Evolutionary conservation across 2,888 invertebrate species (phyloP).

Genomic region (Drosophila tanythrix): DNA sequence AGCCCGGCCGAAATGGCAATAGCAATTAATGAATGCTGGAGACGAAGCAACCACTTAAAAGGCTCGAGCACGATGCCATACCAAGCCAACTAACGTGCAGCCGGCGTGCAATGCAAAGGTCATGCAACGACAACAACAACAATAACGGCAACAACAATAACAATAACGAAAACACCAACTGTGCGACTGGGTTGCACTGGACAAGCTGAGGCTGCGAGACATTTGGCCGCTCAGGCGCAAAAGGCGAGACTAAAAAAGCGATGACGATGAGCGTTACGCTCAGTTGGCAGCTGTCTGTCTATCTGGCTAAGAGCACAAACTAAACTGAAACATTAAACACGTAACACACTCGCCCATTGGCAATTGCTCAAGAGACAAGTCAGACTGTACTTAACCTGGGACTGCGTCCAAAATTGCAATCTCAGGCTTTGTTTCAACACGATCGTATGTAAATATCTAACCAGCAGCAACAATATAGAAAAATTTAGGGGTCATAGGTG

Average conservation of each 20-base stretch:
- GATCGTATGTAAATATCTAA: slow-evolving; percentile 6
- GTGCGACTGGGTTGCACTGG: slow-evolving; percentile 40
- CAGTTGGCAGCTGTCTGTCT: slow-evolving; percentile 72
- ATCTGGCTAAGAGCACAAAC: slow-evolving; percentile 41
- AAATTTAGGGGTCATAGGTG: not conserved
- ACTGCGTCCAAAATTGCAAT: not conserved
- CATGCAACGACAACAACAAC: slow-evolving; percentile 39
- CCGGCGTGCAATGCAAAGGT: slow-evolving; percentile 63
- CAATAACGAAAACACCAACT: slow-evolving; percentile 33
- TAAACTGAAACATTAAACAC: slow-evolving; percentile 41
- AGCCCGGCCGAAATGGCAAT: slow-evolving; percentile 64
- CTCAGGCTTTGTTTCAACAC: slow-evolving; percentile 19
- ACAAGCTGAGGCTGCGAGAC: slow-evolving; percentile 18
- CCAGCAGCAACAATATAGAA: not conserved
- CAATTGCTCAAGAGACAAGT: slow-evolving; percentile 51
- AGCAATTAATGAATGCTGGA: slow-evolving; percentile 68
- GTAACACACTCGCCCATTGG: slow-evolving; percentile 45
- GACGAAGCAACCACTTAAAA: slow-evolving; percentile 55
- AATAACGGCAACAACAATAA: not conserved
- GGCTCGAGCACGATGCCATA: slow-evolving; percentile 56
- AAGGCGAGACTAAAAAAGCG: slow-evolving; percentile 33
- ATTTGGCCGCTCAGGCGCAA: slow-evolving; percentile 29
- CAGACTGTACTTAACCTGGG: slow-evolving; percentile 13
- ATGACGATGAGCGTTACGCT: slow-evolving; percentile 55
- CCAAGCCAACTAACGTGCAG: slow-evolving; percentile 48